These are phyloP conservation scores for Oscheius sp. DNA, from an alignment of 2,888 invertebrate species.

Conservation along the genomic window DNA sequence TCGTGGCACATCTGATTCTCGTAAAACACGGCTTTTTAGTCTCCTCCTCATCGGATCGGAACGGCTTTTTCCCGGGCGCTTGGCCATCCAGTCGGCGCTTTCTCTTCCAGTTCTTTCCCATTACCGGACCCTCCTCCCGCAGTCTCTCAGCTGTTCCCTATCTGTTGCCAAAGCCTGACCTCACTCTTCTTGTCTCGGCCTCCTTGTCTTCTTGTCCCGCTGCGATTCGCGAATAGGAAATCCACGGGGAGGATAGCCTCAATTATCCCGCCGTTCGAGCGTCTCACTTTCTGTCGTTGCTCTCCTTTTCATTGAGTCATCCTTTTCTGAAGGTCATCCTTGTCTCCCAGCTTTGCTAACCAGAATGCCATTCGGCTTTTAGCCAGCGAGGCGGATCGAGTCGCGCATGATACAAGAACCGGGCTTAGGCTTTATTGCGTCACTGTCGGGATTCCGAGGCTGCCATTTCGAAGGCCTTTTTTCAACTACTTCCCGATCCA, in stretches of 20 bases:
- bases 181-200: neutral
- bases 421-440: conserved; percentile 20
- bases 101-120: conserved; percentile 25
- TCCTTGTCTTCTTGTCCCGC: neutral
- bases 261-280: conserved; percentile 11
- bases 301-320: neutral
- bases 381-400: neutral
- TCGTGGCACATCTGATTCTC: conserved; percentile 8
- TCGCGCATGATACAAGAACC: conserved; percentile 4
- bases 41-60: conserved; percentile 1
- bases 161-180: neutral
- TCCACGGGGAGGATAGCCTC: conserved; percentile 1
- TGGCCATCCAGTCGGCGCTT: conserved; percentile 22
- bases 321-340: neutral
- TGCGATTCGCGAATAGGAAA: conserved; percentile 17
- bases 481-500: neutral
- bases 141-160: conserved; percentile 10
- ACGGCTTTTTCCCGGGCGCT: conserved; percentile 12
- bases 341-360: neutral
- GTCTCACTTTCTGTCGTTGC: conserved; percentile 4
- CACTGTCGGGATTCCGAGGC: conserved; percentile 6
- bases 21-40: conserved; percentile 21
- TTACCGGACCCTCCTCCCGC: conserved; percentile 11
- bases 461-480: too few relatives aligned
- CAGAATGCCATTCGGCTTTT: neutral